Evolutionary conservation across 2,113 vertebrate species (phyloP).

Genomic region (Platichthys stellatus): DNA sequence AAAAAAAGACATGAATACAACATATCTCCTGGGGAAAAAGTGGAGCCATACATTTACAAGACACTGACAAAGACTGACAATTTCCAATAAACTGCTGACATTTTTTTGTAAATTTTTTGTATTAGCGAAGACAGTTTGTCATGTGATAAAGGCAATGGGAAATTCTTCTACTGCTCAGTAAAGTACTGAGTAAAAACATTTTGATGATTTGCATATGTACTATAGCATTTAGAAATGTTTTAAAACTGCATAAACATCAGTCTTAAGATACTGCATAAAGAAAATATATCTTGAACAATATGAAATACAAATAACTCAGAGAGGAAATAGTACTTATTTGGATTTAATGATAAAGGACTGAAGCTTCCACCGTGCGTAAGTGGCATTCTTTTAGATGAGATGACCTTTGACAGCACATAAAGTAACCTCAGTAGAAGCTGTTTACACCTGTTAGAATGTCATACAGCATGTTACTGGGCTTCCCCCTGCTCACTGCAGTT

Average conservation of each 20-base stretch:
- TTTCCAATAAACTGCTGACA: too few species aligned
- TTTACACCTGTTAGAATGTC: conserved; percentile 71
- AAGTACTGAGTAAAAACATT: too few species aligned
- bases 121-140: too few species aligned
- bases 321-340: neutral
- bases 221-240: neutral
- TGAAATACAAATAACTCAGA: neutral
- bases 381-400: conserved; percentile 44
- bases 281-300: neutral
- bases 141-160: too few species aligned
- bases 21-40: too few species aligned
- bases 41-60: too few species aligned
- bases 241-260: neutral
- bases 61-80: too few species aligned
- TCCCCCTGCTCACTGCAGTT: conserved; percentile 60
- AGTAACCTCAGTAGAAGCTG: conserved; percentile 64
- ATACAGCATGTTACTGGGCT: conserved; percentile 61
- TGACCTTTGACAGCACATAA: conserved; percentile 69
- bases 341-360: neutral
- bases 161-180: too few species aligned
- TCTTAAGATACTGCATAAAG: neutral
- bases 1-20: too few species aligned
- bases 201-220: neutral
- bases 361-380: conserved; percentile 48
- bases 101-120: too few species aligned